Conservation (phyloP, 2,888 invertebrate genomes). For the Pardosa pseudoannulata region DNA sequence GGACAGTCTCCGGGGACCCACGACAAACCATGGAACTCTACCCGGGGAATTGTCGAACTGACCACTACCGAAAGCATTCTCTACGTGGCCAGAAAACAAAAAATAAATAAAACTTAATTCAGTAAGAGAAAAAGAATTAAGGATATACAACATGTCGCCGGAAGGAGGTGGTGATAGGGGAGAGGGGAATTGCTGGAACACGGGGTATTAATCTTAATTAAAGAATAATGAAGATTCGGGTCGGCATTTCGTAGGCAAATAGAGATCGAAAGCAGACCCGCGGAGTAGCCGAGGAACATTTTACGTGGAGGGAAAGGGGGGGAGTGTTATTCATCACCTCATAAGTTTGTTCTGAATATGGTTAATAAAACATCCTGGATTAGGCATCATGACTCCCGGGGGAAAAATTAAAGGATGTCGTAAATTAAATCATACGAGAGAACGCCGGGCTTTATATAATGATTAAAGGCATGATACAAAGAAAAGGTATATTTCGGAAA, state of each 20-base stretch:
- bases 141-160: background rate
- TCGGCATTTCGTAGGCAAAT: background rate
- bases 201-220: slow-evolving; percentile 65
- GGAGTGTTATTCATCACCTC: background rate
- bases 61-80: slow-evolving; percentile 10
- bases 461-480: too few relatives aligned
- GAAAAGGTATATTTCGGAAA: too few relatives aligned
- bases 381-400: too few relatives aligned
- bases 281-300: background rate
- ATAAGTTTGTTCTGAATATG: background rate
- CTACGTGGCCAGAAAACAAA: background rate
- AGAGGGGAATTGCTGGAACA: slow-evolving; percentile 12
- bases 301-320: background rate
- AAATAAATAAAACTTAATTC: background rate
- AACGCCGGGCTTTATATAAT: too few relatives aligned
- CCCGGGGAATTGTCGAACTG: background rate
- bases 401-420: too few relatives aligned
- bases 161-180: background rate
- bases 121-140: background rate
- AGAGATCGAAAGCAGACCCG: background rate
- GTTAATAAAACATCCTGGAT: background rate
- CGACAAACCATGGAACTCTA: background rate
- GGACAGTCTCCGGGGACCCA: background rate
- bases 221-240: slow-evolving; percentile 55
- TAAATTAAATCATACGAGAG: too few relatives aligned